Percentiles rank a stretch among this genome's conserved stretches.
phyloP scores from a whole-genome alignment of 2,797 vertebrate genomes.

The Aulostomus chinensis region DNA sequence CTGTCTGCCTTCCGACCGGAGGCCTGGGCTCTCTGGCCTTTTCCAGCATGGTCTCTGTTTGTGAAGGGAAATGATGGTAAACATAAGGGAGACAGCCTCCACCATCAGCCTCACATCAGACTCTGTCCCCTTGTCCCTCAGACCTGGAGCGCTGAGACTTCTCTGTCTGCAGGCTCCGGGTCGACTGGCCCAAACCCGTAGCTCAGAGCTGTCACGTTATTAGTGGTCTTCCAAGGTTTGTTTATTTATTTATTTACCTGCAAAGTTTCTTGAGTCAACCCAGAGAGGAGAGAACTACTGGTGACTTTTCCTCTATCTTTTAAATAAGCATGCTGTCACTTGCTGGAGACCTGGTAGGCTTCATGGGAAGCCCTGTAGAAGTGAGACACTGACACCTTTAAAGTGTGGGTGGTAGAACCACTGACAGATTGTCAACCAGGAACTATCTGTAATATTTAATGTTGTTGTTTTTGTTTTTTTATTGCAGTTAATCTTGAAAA shows the following conservation, averaged over 20 bases:
- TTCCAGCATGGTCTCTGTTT: slow-evolving; percentile 63
- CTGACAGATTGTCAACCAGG: slow-evolving; percentile 35
- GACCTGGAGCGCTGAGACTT: slow-evolving; percentile 35
- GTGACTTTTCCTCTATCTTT: slow-evolving; percentile 20
- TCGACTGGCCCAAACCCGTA: slow-evolving; percentile 14
- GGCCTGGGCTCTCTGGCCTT: slow-evolving; percentile 69
- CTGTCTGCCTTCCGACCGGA: slow-evolving; percentile 30
- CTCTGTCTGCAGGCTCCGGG: slow-evolving; percentile 6
- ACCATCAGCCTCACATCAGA: slow-evolving; percentile 65
- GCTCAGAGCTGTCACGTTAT: slow-evolving; percentile 10
- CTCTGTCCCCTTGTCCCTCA: slow-evolving; percentile 42
- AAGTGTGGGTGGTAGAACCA: slow-evolving; percentile 41
- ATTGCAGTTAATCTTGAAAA: slow-evolving; percentile 44
- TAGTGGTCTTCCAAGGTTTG: background rate
- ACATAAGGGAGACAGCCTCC: slow-evolving; percentile 75
- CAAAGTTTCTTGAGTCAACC: slow-evolving; percentile 26
- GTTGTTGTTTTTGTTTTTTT: slow-evolving; percentile 38
- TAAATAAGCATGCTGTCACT: slow-evolving; percentile 48
- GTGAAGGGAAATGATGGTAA: slow-evolving; percentile 71
- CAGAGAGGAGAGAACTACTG: slow-evolving; percentile 7
- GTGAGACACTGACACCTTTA: slow-evolving; percentile 39
- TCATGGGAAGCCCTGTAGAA: slow-evolving; percentile 18
- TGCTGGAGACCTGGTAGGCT: slow-evolving; percentile 11
- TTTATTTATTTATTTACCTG: slow-evolving; percentile 6
- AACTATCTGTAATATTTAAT: slow-evolving; percentile 43